Percentiles rank a stretch among this genome's conserved stretches.
Evolutionary conservation across 2,113 vertebrate genomes (phyloP).

Genomic region (Pedetes capensis): DNA sequence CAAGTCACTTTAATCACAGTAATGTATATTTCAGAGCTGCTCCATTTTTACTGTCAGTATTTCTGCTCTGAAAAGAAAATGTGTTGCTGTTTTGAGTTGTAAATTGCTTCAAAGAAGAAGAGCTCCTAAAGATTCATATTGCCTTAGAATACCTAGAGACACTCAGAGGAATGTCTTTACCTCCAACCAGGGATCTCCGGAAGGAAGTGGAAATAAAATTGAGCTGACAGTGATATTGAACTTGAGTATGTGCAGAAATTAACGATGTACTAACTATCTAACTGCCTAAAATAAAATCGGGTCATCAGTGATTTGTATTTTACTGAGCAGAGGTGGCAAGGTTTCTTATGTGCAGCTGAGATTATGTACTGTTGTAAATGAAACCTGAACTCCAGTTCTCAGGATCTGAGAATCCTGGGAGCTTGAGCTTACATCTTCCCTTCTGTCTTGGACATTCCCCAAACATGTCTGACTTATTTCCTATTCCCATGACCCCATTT

Average conservation of each 20-base stretch:
- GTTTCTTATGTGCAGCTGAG: conserved; percentile 47
- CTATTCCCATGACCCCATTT: conserved; percentile 9
- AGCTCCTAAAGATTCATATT: conserved; percentile 39
- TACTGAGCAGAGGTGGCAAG: conserved; percentile 59
- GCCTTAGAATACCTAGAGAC: background rate
- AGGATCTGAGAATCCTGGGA: background rate
- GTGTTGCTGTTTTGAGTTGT: conserved; percentile 62
- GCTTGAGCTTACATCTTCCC: background rate
- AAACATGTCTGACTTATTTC: background rate
- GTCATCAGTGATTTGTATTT: conserved; percentile 64
- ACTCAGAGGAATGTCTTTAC: conserved; percentile 29
- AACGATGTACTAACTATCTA: conserved; percentile 75
- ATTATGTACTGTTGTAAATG: conserved; percentile 66
- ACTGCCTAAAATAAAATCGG: conserved; percentile 75
- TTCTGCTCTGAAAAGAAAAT: conserved; percentile 55
- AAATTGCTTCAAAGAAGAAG: conserved; percentile 47
- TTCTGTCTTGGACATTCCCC: background rate
- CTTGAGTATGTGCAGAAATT: conserved; percentile 59
- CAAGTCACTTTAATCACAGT: conserved; percentile 61
- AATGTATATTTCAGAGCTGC: conserved; percentile 51
- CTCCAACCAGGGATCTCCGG: conserved; percentile 52
- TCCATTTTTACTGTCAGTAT: conserved; percentile 46
- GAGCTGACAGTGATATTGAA: conserved; percentile 48
- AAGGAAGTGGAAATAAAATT: conserved; percentile 60
- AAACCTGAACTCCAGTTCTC: conserved; percentile 28